A percentile compares a stretch with the other conserved stretches of the same genome.
Evolutionary conservation across 2,797 vertebrate species (phyloP).

Genomic region (Poeciliopsis presidionis): DNA sequence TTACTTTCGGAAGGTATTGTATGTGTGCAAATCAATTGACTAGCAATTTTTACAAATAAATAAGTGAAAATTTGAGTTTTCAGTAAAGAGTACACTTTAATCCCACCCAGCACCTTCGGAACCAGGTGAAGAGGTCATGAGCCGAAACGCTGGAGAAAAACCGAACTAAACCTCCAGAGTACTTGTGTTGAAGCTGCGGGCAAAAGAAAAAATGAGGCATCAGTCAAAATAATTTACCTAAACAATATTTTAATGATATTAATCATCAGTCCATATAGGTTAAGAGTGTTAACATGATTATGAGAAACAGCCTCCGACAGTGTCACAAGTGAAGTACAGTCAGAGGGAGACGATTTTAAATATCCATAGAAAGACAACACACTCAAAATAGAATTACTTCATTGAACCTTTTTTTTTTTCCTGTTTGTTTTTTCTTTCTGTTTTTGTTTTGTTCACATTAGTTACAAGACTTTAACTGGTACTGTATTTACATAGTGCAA

Average conservation of each 20-base stretch:
- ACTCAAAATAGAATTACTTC: slow-evolving; percentile 78
- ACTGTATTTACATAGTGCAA: slow-evolving; percentile 98
- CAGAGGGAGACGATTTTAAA: slow-evolving; percentile 74
- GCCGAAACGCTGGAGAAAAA: background rate
- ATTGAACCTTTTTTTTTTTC: slow-evolving; percentile 70
- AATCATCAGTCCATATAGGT: slow-evolving; percentile 79
- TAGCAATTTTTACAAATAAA: background rate
- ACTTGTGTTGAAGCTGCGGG: background rate
- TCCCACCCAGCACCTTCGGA: background rate
- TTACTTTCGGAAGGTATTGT: background rate
- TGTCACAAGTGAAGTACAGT: slow-evolving; percentile 73
- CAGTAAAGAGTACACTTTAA: background rate
- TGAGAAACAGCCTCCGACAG: slow-evolving; percentile 76
- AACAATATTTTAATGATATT: slow-evolving; percentile 85
- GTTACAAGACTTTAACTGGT: slow-evolving; percentile 89
- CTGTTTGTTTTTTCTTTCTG: slow-evolving; percentile 2
- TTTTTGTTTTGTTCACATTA: slow-evolving; percentile 80
- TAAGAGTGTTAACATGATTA: slow-evolving; percentile 76
- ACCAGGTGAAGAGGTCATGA: background rate
- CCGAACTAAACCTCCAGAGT: background rate
- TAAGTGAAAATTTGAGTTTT: background rate
- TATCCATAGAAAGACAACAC: slow-evolving; percentile 80
- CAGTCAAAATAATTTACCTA: slow-evolving; percentile 62
- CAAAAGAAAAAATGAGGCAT: slow-evolving; percentile 15
- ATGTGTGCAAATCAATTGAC: background rate